Evolutionary conservation across 2,113 vertebrate genomes (phyloP).

Genomic region (Pterocles burchelli): DNA sequence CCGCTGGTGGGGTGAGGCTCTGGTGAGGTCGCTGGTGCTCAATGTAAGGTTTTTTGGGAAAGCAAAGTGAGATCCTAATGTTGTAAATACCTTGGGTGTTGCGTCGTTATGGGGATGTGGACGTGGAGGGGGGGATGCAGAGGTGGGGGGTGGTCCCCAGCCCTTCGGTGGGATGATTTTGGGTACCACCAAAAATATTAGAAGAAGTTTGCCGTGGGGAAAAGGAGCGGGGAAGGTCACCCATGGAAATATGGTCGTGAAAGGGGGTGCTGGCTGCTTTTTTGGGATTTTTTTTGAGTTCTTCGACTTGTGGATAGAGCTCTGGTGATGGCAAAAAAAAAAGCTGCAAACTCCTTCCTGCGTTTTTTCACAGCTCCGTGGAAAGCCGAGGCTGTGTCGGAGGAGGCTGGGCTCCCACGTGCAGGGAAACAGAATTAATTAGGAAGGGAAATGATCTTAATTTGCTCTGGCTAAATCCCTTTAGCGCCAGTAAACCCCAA

Average conservation of each 20-base stretch:
- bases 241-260: rapidly evolving
- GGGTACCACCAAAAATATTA: background rate
- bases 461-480: background rate
- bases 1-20: background rate
- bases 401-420: background rate
- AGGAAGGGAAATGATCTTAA: background rate
- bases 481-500: background rate
- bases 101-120: rapidly evolving
- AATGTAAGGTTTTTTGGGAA: background rate
- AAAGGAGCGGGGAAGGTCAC: background rate
- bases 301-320: background rate
- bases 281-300: background rate
- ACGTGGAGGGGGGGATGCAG: background rate
- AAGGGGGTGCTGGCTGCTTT: background rate
- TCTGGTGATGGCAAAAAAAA: background rate
- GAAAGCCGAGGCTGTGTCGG: rapidly evolving
- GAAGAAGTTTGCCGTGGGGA: rapidly evolving
- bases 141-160: background rate
- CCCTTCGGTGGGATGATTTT: background rate
- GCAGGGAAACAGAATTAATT: conserved; percentile 2
- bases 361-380: background rate
- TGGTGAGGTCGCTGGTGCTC: background rate
- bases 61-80: background rate
- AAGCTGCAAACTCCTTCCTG: background rate
- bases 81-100: rapidly evolving